Percentiles rank a stretch among this genome's conserved stretches.
Conservation (phyloP, 2,797 vertebrate species). For the Threskiornis aethiopicus region DNA sequence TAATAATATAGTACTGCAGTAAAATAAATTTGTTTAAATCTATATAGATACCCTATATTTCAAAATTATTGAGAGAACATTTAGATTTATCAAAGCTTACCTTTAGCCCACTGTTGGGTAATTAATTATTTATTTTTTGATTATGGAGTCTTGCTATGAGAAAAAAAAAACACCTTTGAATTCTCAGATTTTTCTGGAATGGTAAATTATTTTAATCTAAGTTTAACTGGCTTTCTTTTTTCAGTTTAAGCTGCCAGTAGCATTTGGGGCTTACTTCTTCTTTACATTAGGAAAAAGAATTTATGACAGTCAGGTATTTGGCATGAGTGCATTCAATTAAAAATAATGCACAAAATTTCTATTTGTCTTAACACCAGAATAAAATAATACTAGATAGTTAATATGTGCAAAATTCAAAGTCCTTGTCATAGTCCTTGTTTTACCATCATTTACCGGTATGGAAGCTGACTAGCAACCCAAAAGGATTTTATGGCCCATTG, state of each 20-base stretch:
- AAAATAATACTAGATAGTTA: neutral
- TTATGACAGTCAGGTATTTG: neutral
- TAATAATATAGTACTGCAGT: neutral
- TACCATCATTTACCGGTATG: neutral
- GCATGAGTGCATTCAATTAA: neutral
- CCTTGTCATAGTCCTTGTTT: neutral
- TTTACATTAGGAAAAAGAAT: constrained; percentile 13
- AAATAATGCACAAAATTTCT: neutral
- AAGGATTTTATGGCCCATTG: neutral
- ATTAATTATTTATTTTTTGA: neutral
- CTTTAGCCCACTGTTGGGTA: neutral
- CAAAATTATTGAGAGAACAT: neutral
- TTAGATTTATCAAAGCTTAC: neutral
- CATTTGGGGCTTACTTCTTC: neutral
- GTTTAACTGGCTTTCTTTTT: neutral
- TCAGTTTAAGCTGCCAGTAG: neutral
- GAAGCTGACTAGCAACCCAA: neutral
- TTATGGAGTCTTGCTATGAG: neutral
- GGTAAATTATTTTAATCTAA: constrained; percentile 4
- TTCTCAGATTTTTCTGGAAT: neutral
- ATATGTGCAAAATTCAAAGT: neutral
- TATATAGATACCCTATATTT: neutral
- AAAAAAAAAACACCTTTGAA: neutral
- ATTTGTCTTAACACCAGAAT: neutral
- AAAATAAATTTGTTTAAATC: neutral